Evolutionary conservation across 2,113 vertebrate species (phyloP), one percentile per base, ranked within the genome.

Genomic region (Grus americana): DNA sequence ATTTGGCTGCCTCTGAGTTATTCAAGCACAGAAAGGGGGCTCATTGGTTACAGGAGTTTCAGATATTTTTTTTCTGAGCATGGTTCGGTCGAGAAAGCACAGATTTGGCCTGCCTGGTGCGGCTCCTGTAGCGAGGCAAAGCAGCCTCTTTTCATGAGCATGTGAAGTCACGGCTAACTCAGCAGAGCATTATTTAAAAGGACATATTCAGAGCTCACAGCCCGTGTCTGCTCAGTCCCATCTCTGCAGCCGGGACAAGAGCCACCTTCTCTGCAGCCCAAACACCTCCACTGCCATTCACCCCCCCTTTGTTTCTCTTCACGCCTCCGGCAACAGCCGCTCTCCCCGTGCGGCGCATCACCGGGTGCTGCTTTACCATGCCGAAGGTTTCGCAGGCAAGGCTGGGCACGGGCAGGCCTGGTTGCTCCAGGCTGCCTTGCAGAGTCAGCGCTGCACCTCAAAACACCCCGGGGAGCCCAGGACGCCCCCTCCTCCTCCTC

Each of bases 141-240:
- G 81, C 50, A 42, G 66, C 50, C 27, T 29, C 61, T 54, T 46
- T 9, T 24, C 61, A 32, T 2, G 0, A 11, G 66, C 13, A 1
- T 3, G 59, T 19, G 8, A 61, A 71, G 73, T 6, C 70, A 27
- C 0, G 4, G 78, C 65, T 47, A 57, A 12, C 30, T 16, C 59
- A 29, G 84, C 54, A 75, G 58, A 36, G 40, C 2, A 4, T 3
- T 18, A 4, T 5, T 63, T 23, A 6, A 50, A 85, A 85, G 47
- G 26, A 6, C 0, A 0, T 0, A 10, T 8, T 44, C 32, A 36
- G 80, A n/a, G 57, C 80, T 70, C 6, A 1, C 50, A 68, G 62
- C 22, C 23, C 0, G 0, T 11, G 5, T 12, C 62, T 40, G 71
- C 86, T 40, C 47, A 4, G 40, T 15, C 73, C 62, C 1, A 0